Base-by-base conservation (phyloP, 2,888 invertebrate genomes). In the Herminia tarsipennalis region DNA sequence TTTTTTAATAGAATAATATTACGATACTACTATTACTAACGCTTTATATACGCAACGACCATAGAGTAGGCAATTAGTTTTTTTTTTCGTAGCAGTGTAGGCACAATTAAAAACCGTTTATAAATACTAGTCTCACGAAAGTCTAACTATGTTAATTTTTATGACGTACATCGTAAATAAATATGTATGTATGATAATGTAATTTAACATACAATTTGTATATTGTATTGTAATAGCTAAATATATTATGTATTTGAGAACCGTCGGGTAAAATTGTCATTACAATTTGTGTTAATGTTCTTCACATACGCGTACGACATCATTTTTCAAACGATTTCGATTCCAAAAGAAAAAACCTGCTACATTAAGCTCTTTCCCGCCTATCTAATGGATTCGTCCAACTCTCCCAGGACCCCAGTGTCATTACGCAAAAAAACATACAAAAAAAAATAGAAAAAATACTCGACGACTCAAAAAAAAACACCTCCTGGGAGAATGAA, bases 321-420 rank as follows among this genome's bases (percentile, higher is more conserved):
- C 62, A 61, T 65, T 80, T 79, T 81, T 76, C 78, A 62, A 74
- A 65, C 73, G 73, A 73, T 78, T 79, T 72, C 80, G 78, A 82
- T 80, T 80, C 72, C 53, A 60, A 70, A 70, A 70, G 73, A 84
- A 86, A 85, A 81, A 76, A 72, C 33, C 25, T 34, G 76, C 70
- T 76, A 83, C 89, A 90, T 89, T 90, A 88, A 86, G 85, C 82
- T 78, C 78, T 45, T 83, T 78, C 83, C 88, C 89, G 88, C 88
- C 88, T 85, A 83, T 83, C 87, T 90, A 91, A 91, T 90, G 90
- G 90, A 90, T 89, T 84, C 88, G 72, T 74, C 88, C 88, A 87
- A 88, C 77, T 89, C 91, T 90, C 91, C 55, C 84, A 88, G 91
- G 91, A 85, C 89, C 86, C 76, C 70, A 66, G 76, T 81, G 83